Conservation (phyloP, 2,888 invertebrate species). For the Ypsolopha scabrella region DNA sequence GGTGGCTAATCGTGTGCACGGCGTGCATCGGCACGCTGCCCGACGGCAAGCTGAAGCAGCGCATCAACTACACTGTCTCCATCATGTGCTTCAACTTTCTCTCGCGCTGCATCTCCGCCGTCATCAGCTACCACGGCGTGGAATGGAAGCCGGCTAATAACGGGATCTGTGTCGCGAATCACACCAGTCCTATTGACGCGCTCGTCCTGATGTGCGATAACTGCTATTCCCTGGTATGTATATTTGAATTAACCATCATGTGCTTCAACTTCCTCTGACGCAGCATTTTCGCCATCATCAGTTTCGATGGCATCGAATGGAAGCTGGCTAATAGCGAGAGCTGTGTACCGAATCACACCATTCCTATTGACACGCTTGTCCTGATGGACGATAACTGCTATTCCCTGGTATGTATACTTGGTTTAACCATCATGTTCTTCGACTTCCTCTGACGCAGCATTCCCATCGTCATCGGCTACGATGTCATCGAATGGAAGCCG, state of each 20-base stretch:
- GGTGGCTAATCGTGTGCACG: conserved; percentile 88
- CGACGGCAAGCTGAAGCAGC: conserved; percentile 81
- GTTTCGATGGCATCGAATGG: conserved; percentile 89
- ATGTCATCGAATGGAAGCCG: conserved; percentile 88
- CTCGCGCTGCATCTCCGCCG: conserved; percentile 91
- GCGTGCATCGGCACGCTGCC: conserved; percentile 88
- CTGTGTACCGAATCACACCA: conserved; percentile 99
- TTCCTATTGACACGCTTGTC: conserved; percentile 97
- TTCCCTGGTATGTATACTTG: conserved; percentile 84
- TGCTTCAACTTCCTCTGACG: conserved; percentile 94
- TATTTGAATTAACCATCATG: conserved; percentile 68
- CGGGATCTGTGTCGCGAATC: conserved; percentile 98
- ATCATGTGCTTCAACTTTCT: conserved; percentile 94
- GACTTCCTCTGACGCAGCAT: conserved; percentile 92
- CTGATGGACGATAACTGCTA: conserved; percentile 98
- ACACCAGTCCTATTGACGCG: conserved; percentile 98
- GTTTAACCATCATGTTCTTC: conserved; percentile 84
- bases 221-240: conserved; percentile 95
- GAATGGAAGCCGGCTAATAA: conserved; percentile 85
- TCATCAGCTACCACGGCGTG: conserved; percentile 86
- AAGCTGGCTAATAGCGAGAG: conserved; percentile 84
- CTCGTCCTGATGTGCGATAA: conserved; percentile 97
- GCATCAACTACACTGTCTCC: conserved; percentile 83
- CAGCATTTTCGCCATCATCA: conserved; percentile 89
- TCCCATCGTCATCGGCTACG: conserved; percentile 89